phyloP scores from a whole-genome alignment of 2,888 invertebrate species.

The Xestoiulus laeticollis region DNA sequence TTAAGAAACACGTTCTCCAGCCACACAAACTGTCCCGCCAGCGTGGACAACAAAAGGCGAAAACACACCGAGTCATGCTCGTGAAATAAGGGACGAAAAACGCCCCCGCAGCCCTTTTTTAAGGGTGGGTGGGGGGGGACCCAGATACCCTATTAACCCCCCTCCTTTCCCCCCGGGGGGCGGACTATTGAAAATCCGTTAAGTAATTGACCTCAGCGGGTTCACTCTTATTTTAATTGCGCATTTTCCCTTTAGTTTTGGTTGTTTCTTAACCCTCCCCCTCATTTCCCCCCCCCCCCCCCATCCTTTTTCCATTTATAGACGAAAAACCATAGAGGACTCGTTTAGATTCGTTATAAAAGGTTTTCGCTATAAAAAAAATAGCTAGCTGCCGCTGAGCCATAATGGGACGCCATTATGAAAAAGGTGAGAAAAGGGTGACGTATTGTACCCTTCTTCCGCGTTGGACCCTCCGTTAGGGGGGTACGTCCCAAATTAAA shows the following conservation, averaged over 20 bases:
- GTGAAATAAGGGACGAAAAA: slow-evolving; percentile 11
- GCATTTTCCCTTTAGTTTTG: background rate
- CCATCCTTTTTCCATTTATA: background rate
- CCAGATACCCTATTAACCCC: background rate
- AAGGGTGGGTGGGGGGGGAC: background rate
- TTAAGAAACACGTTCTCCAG: slow-evolving; percentile 37
- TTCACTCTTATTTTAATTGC: slow-evolving; percentile 33
- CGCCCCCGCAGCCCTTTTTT: background rate
- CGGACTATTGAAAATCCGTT: slow-evolving; percentile 23
- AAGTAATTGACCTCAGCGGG: slow-evolving; percentile 37
- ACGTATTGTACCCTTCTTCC: background rate
- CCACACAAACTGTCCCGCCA: slow-evolving; percentile 37
- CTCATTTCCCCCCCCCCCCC: no score
- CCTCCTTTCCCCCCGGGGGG: background rate
- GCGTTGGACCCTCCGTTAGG: background rate
- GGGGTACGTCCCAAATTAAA: background rate
- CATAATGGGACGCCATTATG: background rate
- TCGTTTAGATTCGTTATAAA: background rate
- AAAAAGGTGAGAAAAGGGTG: background rate
- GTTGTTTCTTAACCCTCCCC: background rate
- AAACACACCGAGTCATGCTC: slow-evolving; percentile 22
- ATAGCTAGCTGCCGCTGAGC: background rate
- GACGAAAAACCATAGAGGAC: background rate
- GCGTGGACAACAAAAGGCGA: slow-evolving; percentile 32
- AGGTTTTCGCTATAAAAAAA: slow-evolving; percentile 4